These are phyloP conservation scores for Stenoptilia bipunctidactyla DNA, from an alignment of 2,888 invertebrate species.

Conservation along the genomic window DNA sequence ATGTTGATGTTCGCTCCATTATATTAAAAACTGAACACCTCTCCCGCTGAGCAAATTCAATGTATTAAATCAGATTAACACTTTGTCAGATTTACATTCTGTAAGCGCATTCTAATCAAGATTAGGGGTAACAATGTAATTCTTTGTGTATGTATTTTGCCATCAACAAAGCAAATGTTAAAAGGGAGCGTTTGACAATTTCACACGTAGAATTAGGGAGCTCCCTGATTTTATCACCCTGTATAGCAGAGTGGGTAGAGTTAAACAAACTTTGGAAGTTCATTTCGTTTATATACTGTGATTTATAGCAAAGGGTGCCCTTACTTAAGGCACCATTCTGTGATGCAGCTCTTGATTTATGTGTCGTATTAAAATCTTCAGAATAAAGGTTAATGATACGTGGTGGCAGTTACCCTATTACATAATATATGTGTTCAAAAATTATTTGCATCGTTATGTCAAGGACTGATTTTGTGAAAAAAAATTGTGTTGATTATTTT, in stretches of 20 bases:
- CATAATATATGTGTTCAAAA: too few relatives aligned
- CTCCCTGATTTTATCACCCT: slow-evolving; percentile 40
- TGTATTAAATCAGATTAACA: slow-evolving; percentile 68
- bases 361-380: not conserved
- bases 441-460: too few relatives aligned
- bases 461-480: too few relatives aligned
- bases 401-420: too few relatives aligned
- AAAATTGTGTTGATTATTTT: too few relatives aligned
- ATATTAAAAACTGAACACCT: slow-evolving; percentile 18
- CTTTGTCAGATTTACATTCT: slow-evolving; percentile 49
- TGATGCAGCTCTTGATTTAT: not conserved
- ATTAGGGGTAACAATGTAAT: slow-evolving; percentile 60
- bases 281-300: slow-evolving; percentile 6
- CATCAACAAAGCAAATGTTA: slow-evolving; percentile 42
- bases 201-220: slow-evolving; percentile 42
- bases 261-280: slow-evolving; percentile 12
- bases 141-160: slow-evolving; percentile 50
- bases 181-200: slow-evolving; percentile 50
- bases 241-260: slow-evolving; percentile 19
- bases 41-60: slow-evolving; percentile 56
- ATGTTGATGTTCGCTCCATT: too few relatives aligned
- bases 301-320: too few relatives aligned
- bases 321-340: too few relatives aligned
- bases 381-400: too few relatives aligned
- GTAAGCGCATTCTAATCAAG: slow-evolving; percentile 56